Evolutionary conservation across 92 coral and sea anemone genomes (phyloP).

Genomic region (Diadumene lineata): DNA sequence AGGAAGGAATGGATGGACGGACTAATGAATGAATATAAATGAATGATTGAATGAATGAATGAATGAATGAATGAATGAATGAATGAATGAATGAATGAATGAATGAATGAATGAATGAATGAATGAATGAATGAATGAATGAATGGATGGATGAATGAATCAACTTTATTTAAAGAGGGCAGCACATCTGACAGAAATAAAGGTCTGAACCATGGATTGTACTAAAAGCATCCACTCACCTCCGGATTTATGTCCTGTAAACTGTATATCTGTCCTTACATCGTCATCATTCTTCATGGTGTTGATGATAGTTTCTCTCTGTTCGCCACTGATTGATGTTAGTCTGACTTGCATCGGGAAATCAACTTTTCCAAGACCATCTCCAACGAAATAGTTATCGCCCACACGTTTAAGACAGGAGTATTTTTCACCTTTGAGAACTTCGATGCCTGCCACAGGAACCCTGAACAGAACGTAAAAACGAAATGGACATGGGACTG

Average conservation of each 20-base stretch:
- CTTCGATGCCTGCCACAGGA: constrained; percentile 74
- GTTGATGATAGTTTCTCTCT: constrained; percentile 46
- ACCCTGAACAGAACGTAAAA: constrained; percentile 22
- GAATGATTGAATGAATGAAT: too few relatives aligned
- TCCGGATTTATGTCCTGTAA: constrained; percentile 52
- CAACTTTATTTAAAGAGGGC: too few relatives aligned
- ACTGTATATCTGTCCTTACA: constrained; percentile 48
- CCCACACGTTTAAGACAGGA: constrained; percentile 55
- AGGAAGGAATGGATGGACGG: too few relatives aligned
- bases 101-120: too few relatives aligned
- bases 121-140: too few relatives aligned
- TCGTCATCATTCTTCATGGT: constrained; percentile 45
- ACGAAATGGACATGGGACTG: not conserved
- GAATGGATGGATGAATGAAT: too few relatives aligned
- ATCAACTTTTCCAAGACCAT: constrained; percentile 58
- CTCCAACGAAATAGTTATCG: constrained; percentile 69
- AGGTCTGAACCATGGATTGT: too few relatives aligned
- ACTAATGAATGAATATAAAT: too few relatives aligned
- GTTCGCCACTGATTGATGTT: constrained; percentile 78
- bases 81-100: too few relatives aligned
- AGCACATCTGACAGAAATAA: too few relatives aligned
- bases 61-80: too few relatives aligned
- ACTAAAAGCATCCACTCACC: constrained; percentile 30
- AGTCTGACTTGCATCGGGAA: constrained; percentile 73
- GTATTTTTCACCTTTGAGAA: constrained; percentile 58